Evolutionary conservation across 2,113 vertebrate species (phyloP).

Genomic region (Panurus biarmicus): DNA sequence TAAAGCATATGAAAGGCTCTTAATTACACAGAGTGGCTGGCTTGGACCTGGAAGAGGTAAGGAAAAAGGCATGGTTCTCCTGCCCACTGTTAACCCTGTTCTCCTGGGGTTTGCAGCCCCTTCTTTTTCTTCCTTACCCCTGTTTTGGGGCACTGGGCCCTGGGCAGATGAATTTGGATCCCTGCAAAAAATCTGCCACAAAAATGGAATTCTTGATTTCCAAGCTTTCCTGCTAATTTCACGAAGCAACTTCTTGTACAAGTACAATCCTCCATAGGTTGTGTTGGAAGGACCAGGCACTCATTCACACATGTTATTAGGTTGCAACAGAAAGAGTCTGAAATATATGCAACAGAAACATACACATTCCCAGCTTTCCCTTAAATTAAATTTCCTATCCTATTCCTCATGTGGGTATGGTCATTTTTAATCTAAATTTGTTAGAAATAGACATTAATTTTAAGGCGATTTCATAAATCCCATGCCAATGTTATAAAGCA

Average conservation of each 20-base stretch:
- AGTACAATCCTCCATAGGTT: background rate
- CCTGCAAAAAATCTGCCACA: background rate
- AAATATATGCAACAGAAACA: constrained; percentile 35
- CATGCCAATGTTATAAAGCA: constrained; percentile 32
- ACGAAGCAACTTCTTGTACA: background rate
- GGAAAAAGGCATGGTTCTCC: background rate
- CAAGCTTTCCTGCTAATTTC: background rate
- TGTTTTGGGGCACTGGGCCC: background rate
- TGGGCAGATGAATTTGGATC: background rate
- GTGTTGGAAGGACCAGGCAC: background rate
- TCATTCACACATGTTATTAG: background rate
- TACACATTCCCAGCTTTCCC: background rate
- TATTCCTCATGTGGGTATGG: constrained; percentile 11
- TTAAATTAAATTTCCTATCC: constrained; percentile 45
- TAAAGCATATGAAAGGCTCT: background rate
- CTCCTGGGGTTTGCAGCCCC: background rate
- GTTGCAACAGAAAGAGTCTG: constrained; percentile 6
- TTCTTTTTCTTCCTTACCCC: background rate
- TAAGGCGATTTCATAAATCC: constrained; percentile 33
- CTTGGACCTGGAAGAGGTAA: background rate
- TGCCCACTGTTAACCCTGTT: background rate
- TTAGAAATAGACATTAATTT: constrained; percentile 55
- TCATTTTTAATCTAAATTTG: constrained; percentile 53
- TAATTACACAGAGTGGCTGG: background rate
- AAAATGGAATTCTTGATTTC: background rate